Evolutionary conservation across 2,888 invertebrate genomes (phyloP).

Genomic region (Dasysyrphus tricinctus): DNA sequence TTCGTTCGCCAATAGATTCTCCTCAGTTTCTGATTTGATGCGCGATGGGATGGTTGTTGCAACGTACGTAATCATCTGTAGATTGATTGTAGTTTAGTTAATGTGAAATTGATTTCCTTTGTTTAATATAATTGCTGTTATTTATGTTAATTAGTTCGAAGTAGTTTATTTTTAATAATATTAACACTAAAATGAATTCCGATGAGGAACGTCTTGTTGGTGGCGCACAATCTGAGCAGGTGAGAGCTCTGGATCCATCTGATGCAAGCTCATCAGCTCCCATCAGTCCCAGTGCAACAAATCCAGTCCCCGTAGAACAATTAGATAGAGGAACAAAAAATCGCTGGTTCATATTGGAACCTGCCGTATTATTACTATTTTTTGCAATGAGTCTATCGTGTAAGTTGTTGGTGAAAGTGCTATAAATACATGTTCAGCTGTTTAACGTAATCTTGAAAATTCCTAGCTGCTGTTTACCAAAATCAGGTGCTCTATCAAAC

Average conservation of each 20-base stretch:
- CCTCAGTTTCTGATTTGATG: conserved; percentile 9
- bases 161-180: background rate
- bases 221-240: conserved; percentile 34
- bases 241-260: conserved; percentile 57
- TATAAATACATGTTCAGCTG: background rate
- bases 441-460: conserved; percentile 7
- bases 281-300: background rate
- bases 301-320: background rate
- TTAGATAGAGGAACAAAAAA: conserved; percentile 20
- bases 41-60: conserved; percentile 16
- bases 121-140: conserved; percentile 6
- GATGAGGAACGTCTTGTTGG: conserved; percentile 78
- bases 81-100: background rate
- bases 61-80: conserved; percentile 6
- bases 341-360: conserved; percentile 81
- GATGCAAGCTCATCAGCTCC: background rate
- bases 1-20: background rate
- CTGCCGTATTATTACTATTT: conserved; percentile 81
- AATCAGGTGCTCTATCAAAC: conserved; percentile 89
- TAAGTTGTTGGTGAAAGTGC: conserved; percentile 63
- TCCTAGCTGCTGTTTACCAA: conserved; percentile 84
- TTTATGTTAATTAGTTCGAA: background rate
- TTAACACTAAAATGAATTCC: conserved; percentile 66
- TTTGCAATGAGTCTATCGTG: conserved; percentile 81
- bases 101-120: conserved; percentile 16